Percentiles rank a stretch among this genome's conserved stretches.
phyloP scores from a whole-genome alignment of 2,113 vertebrate species.

The Aegotheles bennettii region DNA sequence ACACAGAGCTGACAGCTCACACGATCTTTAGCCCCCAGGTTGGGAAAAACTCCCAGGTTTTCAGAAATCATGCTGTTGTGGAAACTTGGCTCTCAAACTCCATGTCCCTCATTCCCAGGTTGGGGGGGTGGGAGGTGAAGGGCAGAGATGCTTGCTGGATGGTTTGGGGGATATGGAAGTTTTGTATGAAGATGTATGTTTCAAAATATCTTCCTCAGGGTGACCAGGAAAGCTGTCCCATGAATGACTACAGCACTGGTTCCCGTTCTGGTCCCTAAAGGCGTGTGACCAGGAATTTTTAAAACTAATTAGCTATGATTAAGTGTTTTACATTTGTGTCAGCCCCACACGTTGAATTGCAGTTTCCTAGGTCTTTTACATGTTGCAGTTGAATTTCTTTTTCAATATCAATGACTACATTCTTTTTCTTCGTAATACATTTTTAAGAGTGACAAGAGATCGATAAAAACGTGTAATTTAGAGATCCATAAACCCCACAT shows the following conservation, averaged over 20 bases:
- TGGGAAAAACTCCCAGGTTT: neutral
- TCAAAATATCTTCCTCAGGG: neutral
- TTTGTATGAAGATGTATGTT: neutral
- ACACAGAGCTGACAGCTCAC: fast-evolving
- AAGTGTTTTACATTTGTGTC: neutral
- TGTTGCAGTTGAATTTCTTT: conserved; percentile 13
- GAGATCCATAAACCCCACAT: conserved; percentile 12
- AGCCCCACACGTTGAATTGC: neutral
- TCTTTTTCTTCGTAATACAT: neutral
- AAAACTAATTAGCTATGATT: neutral
- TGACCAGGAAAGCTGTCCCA: neutral
- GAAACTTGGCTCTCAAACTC: neutral
- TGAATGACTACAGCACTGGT: neutral
- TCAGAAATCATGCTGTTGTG: neutral
- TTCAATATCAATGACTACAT: neutral
- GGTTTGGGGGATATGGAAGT: neutral
- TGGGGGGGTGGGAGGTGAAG: fast-evolving
- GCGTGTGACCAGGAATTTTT: neutral
- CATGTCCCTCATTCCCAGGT: fast-evolving
- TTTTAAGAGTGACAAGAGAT: conserved; percentile 44
- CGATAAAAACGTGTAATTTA: conserved; percentile 43
- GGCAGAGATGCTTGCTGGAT: neutral
- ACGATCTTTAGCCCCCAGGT: fast-evolving
- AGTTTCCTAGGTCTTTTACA: neutral
- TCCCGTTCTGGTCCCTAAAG: neutral